A percentile compares a stretch with the other conserved stretches of the same genome.
Conservation (phyloP, 92 coral and sea anemone species). For the Meandrina meandrites region DNA sequence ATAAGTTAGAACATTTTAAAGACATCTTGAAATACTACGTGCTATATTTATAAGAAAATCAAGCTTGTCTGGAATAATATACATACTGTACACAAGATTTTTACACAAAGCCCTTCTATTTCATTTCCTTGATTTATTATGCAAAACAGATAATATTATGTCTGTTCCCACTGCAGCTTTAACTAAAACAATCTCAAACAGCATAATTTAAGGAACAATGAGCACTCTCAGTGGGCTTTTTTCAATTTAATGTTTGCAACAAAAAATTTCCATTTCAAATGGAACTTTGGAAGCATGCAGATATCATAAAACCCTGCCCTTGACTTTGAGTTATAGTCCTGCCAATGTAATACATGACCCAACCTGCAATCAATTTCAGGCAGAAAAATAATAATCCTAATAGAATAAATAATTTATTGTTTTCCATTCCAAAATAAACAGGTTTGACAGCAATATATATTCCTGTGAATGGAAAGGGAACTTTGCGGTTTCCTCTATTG, state of each 20-base stretch:
- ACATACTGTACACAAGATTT: background rate
- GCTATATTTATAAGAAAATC: background rate
- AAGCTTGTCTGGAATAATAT: background rate
- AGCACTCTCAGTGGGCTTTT: background rate
- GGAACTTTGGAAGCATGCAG: background rate
- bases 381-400: slow-evolving; percentile 17
- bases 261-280: background rate
- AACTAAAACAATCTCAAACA: background rate
- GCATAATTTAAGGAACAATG: background rate
- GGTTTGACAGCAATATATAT: slow-evolving; percentile 2
- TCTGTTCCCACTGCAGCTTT: background rate
- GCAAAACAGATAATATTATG: background rate
- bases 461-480: background rate
- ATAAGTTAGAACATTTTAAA: background rate
- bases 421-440: slow-evolving; percentile 33
- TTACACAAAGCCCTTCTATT: background rate
- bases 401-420: slow-evolving; percentile 21
- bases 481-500: slow-evolving; percentile 4
- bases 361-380: background rate
- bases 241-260: background rate
- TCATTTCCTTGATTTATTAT: background rate
- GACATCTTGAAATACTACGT: background rate
- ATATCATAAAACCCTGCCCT: background rate
- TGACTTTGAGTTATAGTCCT: too few species aligned
- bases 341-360: background rate